Evolutionary conservation across 1,140 invertebrate genomes (phyloP).

Genomic region (Rhynchophorus ferrugineus): DNA sequence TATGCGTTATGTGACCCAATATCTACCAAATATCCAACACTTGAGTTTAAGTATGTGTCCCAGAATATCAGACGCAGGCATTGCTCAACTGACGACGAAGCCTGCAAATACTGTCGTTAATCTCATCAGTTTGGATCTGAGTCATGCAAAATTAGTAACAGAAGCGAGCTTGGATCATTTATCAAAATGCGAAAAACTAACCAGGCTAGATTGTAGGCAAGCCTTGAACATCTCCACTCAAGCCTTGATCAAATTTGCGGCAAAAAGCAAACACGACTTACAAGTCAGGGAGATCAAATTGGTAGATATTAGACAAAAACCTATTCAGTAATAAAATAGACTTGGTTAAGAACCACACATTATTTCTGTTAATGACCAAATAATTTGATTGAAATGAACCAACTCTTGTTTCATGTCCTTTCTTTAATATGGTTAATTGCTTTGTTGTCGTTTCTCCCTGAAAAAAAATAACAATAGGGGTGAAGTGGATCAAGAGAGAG

Average conservation of each 20-base stretch:
- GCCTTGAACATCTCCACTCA: slow-evolving; percentile 68
- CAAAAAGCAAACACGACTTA: slow-evolving; percentile 63
- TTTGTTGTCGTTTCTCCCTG: too few relatives aligned
- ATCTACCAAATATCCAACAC: slow-evolving; percentile 61
- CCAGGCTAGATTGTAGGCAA: slow-evolving; percentile 64
- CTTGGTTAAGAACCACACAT: too few relatives aligned
- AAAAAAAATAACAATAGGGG: too few relatives aligned
- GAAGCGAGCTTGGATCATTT: slow-evolving; percentile 74
- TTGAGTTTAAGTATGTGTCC: slow-evolving; percentile 80
- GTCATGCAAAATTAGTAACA: slow-evolving; percentile 73
- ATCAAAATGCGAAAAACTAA: slow-evolving; percentile 55
- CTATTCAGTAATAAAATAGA: background rate
- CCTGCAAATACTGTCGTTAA: slow-evolving; percentile 51
- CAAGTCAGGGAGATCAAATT: slow-evolving; percentile 69
- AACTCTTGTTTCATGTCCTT: too few relatives aligned
- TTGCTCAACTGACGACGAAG: slow-evolving; percentile 70
- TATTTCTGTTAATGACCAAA: too few relatives aligned
- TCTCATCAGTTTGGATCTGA: slow-evolving; percentile 62
- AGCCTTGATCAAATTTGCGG: slow-evolving; percentile 71
- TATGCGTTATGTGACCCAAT: slow-evolving; percentile 70
- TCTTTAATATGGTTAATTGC: too few relatives aligned
- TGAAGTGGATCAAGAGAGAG: too few relatives aligned
- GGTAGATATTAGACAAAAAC: slow-evolving; percentile 45
- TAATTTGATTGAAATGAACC: too few relatives aligned
- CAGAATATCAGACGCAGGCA: slow-evolving; percentile 79